Percentiles rank a stretch among this genome's conserved stretches.
phyloP scores from a whole-genome alignment of 2,797 vertebrate genomes.

The Eospalax fontanierii region DNA sequence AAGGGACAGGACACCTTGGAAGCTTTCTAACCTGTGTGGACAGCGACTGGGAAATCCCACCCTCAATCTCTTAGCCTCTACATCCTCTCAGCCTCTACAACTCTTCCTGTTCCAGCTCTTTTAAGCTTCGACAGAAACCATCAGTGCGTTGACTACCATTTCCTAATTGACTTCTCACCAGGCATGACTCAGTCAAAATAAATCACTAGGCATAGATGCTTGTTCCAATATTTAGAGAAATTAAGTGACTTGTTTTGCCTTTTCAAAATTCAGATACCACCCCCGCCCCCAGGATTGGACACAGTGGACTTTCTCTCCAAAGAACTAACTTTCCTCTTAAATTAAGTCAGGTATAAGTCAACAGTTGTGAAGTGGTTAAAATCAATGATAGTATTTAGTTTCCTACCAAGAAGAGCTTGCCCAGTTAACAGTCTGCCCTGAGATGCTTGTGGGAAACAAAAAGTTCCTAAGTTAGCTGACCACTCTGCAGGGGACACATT shows the following conservation, averaged over 20 bases:
- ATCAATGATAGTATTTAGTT: conserved; percentile 72
- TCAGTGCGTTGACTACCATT: background rate
- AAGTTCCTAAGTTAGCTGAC: conserved; percentile 66
- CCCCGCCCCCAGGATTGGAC: background rate
- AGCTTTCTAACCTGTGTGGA: background rate
- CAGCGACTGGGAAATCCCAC: background rate
- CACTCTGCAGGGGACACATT: conserved; percentile 82
- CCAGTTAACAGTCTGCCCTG: conserved; percentile 79
- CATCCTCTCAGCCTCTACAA: rapidly evolving
- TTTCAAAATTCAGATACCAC: background rate
- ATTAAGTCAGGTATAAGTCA: background rate
- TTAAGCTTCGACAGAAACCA: background rate
- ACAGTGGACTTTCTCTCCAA: background rate
- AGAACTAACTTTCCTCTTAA: background rate
- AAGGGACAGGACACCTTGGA: background rate
- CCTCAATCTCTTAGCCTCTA: background rate
- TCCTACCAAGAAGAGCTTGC: conserved; percentile 50
- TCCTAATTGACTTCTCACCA: background rate
- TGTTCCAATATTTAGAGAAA: conserved; percentile 27
- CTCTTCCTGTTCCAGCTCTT: background rate
- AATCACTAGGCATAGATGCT: background rate
- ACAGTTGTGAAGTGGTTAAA: conserved; percentile 64
- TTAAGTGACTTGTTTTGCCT: background rate
- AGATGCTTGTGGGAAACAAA: conserved; percentile 54
- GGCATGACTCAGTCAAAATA: background rate